phyloP scores from a whole-genome alignment of 2,113 vertebrate species.

The Dermatemys mawii region DNA sequence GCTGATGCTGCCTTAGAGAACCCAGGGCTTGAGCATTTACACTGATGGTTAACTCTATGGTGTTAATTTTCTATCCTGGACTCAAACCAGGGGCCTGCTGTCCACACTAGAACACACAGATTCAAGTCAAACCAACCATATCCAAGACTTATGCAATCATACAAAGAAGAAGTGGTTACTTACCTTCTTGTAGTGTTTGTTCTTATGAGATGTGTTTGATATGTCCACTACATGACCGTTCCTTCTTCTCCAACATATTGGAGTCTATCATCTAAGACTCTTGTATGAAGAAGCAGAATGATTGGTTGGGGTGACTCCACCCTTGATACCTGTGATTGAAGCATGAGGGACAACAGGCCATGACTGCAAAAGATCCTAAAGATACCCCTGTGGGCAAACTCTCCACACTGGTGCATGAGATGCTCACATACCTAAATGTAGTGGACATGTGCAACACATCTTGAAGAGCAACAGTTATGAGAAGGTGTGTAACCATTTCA shows the following conservation, averaged over 20 bases:
- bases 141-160: neutral
- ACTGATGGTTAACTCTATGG: neutral
- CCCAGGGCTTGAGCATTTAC: neutral
- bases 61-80: neutral
- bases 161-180: too few relatives aligned
- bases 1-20: neutral
- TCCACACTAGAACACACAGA: neutral
- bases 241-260: too few relatives aligned
- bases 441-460: neutral
- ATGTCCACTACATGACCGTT: too few relatives aligned
- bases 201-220: too few relatives aligned
- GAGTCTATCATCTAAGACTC: too few relatives aligned
- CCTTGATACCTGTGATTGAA: too few relatives aligned
- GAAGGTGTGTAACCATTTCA: neutral
- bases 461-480: neutral
- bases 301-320: too few relatives aligned
- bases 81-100: neutral
- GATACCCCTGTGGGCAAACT: neutral
- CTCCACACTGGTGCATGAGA: neutral
- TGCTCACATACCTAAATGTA: neutral
- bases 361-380: too few relatives aligned
- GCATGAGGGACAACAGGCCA: too few relatives aligned
- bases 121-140: neutral
- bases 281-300: too few relatives aligned
- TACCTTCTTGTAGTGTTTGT: too few relatives aligned